phyloP scores from a whole-genome alignment of 2,113 vertebrate genomes.

The Pithys albifrons region DNA sequence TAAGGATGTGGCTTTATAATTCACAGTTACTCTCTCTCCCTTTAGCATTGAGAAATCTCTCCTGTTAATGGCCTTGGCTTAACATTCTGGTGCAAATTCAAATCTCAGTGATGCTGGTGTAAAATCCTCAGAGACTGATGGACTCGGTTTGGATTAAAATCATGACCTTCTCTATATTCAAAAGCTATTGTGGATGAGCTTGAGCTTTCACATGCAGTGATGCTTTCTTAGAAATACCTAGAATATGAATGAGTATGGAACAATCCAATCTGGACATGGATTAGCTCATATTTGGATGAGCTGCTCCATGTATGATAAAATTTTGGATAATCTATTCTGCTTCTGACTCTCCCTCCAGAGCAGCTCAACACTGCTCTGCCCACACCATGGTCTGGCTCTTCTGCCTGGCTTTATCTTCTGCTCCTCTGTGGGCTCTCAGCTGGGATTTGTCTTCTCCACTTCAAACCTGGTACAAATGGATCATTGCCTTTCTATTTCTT shows the following conservation, averaged over 20 bases:
- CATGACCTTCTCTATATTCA: neutral
- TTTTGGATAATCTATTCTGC: neutral
- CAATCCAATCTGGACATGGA: neutral
- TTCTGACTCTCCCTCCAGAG: neutral
- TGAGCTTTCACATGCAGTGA: neutral
- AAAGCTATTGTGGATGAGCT: neutral
- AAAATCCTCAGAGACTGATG: neutral
- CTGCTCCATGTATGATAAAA: neutral
- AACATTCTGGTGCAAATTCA: neutral
- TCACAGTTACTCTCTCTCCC: neutral
- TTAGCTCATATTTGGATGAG: neutral
- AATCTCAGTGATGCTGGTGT: neutral
- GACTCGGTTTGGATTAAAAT: neutral
- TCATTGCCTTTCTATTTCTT: neutral
- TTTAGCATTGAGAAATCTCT: neutral
- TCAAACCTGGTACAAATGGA: neutral
- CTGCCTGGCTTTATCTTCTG: neutral
- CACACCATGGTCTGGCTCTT: neutral
- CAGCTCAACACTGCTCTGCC: neutral
- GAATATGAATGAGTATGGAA: neutral
- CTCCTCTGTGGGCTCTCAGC: neutral
- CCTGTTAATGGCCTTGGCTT: neutral
- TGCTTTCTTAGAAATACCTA: neutral
- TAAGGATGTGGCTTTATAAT: slow-evolving; percentile 37
- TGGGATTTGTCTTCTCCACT: neutral